A percentile compares a stretch with the other conserved stretches of the same genome.
Conservation (phyloP, 2,888 invertebrate genomes). For the Nebria salina region DNA sequence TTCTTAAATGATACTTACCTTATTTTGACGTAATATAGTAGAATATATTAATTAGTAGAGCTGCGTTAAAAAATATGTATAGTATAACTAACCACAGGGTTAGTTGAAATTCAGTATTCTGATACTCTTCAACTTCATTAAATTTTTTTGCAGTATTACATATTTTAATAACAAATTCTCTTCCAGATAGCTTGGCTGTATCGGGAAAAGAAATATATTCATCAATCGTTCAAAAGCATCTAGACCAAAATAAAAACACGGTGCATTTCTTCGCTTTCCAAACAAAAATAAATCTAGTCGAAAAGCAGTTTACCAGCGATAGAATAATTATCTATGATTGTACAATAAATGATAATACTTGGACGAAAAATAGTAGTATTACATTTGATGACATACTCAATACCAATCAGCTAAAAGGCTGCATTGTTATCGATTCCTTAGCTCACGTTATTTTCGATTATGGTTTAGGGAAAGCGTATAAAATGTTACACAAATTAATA, state of each 20-base stretch:
- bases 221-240: constrained; percentile 54
- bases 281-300: constrained; percentile 51
- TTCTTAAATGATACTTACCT: background rate
- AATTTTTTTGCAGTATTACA: no score
- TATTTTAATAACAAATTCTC: background rate
- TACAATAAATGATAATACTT: constrained; percentile 52
- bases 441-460: constrained; percentile 55
- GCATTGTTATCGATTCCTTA: constrained; percentile 58
- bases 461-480: constrained; percentile 54
- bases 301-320: constrained; percentile 36
- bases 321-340: constrained; percentile 52
- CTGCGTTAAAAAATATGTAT: no score
- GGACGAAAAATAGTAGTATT: constrained; percentile 38
- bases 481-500: constrained; percentile 51
- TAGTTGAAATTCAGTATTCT: no score
- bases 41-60: background rate
- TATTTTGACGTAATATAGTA: background rate
- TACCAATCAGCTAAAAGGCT: constrained; percentile 49
- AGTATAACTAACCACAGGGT: no score
- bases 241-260: constrained; percentile 50
- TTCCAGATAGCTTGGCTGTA: constrained; percentile 56
- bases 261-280: constrained; percentile 57
- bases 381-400: constrained; percentile 50
- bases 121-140: background rate
- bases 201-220: constrained; percentile 53